phyloP scores from a whole-genome alignment of 2,113 vertebrate genomes.

The Lagopus muta region DNA sequence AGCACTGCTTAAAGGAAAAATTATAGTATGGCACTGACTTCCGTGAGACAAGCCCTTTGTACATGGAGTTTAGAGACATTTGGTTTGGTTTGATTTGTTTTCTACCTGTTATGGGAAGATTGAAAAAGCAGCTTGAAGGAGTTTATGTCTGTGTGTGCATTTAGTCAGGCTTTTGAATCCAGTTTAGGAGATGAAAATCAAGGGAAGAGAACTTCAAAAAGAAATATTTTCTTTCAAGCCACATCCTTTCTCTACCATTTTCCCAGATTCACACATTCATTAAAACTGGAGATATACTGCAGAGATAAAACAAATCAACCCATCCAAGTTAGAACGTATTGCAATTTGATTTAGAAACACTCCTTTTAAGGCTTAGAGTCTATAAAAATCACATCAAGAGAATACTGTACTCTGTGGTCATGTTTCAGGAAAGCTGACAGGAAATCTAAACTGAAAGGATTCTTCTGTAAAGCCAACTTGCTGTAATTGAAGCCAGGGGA shows the following conservation, averaged over 20 bases:
- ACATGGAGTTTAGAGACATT: background rate
- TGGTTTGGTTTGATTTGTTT: background rate
- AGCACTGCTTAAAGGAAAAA: background rate
- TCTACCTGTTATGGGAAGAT: background rate
- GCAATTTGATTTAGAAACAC: background rate
- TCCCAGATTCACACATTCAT: background rate
- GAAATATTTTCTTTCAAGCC: background rate
- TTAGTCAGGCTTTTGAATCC: background rate
- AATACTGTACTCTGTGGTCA: constrained; percentile 19
- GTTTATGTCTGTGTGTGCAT: background rate
- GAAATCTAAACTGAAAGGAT: constrained; percentile 69
- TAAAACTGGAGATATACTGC: background rate
- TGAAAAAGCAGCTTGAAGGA: background rate
- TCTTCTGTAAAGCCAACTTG: constrained; percentile 53
- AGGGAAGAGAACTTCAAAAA: background rate
- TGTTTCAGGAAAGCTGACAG: constrained; percentile 58
- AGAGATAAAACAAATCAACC: background rate
- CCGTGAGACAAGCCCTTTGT: background rate
- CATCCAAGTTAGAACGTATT: constrained; percentile 9
- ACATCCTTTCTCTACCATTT: background rate
- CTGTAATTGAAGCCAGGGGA: constrained; percentile 59
- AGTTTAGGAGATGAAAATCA: background rate
- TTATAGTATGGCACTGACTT: background rate
- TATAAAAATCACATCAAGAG: constrained; percentile 47
- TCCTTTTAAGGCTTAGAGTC: constrained; percentile 13